Evolutionary conservation across 1,140 invertebrate species (phyloP).

Genomic region (Meloidogyne hapla): DNA sequence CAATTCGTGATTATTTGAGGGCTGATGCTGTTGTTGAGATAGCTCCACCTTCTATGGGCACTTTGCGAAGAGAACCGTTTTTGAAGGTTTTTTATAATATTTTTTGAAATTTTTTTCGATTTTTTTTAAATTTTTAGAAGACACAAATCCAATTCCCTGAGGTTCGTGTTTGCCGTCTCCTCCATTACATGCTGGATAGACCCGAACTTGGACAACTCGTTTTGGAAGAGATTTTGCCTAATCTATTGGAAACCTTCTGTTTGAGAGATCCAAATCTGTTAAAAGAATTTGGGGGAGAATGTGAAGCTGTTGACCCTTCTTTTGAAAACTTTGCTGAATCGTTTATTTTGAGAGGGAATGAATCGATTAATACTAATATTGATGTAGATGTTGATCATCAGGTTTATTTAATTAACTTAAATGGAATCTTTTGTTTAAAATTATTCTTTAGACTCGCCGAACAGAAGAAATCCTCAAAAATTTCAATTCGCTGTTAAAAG

Average conservation of each 20-base stretch:
- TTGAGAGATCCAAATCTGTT: constrained; percentile 24
- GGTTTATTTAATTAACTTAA: background rate
- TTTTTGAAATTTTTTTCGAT: constrained; percentile 8
- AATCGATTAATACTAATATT: background rate
- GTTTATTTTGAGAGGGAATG: background rate
- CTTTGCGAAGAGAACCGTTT: constrained; percentile 18
- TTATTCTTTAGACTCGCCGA: constrained; percentile 42
- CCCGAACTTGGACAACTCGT: constrained; percentile 82
- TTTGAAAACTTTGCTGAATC: constrained; percentile 39
- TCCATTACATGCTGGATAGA: constrained; percentile 84
- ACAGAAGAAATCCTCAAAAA: constrained; percentile 74
- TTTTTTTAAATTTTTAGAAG: constrained; percentile 25
- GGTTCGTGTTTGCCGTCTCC: constrained; percentile 74
- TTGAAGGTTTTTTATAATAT: constrained; percentile 25
- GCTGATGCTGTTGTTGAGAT: constrained; percentile 58
- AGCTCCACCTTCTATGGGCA: constrained; percentile 26
- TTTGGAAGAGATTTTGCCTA: constrained; percentile 79
- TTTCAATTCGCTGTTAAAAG: constrained; percentile 80
- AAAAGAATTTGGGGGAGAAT: constrained; percentile 40
- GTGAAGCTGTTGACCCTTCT: constrained; percentile 46
- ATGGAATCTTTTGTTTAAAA: background rate
- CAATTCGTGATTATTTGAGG: constrained; percentile 66
- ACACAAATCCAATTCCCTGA: constrained; percentile 57
- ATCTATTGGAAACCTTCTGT: constrained; percentile 74
- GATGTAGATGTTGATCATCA: constrained; percentile 8